Percentiles rank a stretch among this genome's conserved stretches.
These are phyloP conservation scores for Lasioglossum pauxillum DNA, from an alignment of 2,888 invertebrate genomes.

Conservation along the genomic window DNA sequence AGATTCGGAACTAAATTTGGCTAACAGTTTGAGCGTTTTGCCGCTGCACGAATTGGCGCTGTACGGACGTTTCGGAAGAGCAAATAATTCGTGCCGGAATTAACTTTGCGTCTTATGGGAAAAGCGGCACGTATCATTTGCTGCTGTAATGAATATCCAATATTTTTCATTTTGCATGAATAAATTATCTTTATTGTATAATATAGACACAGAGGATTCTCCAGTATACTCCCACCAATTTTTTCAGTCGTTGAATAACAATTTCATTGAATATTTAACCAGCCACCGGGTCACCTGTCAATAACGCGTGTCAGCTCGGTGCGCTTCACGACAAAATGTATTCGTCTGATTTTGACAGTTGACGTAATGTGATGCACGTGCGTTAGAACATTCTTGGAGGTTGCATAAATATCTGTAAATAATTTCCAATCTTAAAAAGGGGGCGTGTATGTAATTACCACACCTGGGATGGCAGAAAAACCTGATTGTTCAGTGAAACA, in stretches of 20 bases:
- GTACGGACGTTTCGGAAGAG: background rate
- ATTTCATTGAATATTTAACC: background rate
- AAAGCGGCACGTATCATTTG: background rate
- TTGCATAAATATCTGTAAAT: constrained; percentile 22
- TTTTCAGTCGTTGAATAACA: background rate
- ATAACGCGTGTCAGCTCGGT: background rate
- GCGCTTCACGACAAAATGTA: constrained; percentile 23
- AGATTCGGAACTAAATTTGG: too few relatives aligned
- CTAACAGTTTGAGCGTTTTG: background rate
- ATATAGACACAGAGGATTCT: background rate
- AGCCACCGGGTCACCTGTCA: background rate
- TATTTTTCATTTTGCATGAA: background rate
- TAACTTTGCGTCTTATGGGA: too few relatives aligned
- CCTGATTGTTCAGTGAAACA: constrained; percentile 1
- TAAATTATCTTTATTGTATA: background rate
- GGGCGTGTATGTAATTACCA: background rate
- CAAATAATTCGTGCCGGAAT: too few relatives aligned
- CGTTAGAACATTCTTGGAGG: background rate
- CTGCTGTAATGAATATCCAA: background rate
- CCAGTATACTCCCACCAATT: background rate
- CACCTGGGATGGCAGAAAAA: constrained; percentile 53
- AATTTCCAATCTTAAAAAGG: background rate
- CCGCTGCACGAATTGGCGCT: background rate
- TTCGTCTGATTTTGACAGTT: constrained; percentile 36
- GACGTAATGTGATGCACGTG: constrained; percentile 6